Conservation (phyloP, 2,113 vertebrate genomes). For the Piaya cayana region DNA sequence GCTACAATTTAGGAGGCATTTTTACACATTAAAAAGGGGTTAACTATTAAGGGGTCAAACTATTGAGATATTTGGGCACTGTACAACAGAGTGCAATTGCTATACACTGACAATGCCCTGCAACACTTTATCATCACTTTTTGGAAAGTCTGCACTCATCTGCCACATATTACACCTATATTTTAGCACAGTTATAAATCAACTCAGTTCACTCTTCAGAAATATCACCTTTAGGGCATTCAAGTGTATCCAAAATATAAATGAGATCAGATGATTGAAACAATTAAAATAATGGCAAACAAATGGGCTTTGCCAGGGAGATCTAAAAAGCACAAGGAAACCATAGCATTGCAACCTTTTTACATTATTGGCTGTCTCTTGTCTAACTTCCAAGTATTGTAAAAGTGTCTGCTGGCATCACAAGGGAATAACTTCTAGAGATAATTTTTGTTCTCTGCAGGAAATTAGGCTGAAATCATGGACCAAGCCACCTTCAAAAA, state of each 20-base stretch:
- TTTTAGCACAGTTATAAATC: background rate
- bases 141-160: background rate
- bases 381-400: background rate
- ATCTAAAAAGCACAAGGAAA: background rate
- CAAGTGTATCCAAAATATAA: background rate
- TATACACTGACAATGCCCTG: background rate
- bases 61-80: background rate
- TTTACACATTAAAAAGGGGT: background rate
- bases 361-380: background rate
- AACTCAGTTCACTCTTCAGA: background rate
- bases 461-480: background rate
- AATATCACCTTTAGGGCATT: background rate
- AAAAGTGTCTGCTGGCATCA: background rate
- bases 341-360: background rate
- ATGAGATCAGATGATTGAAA: background rate
- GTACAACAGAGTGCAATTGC: too few relatives aligned
- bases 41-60: background rate
- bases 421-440: background rate
- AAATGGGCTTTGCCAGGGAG: background rate
- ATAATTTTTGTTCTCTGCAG: background rate
- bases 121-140: background rate
- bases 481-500: background rate
- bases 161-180: background rate
- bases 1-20: background rate
- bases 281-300: background rate